Evolutionary conservation across 2,113 vertebrate species (phyloP).

Genomic region (Chloropsis cyanopogon): DNA sequence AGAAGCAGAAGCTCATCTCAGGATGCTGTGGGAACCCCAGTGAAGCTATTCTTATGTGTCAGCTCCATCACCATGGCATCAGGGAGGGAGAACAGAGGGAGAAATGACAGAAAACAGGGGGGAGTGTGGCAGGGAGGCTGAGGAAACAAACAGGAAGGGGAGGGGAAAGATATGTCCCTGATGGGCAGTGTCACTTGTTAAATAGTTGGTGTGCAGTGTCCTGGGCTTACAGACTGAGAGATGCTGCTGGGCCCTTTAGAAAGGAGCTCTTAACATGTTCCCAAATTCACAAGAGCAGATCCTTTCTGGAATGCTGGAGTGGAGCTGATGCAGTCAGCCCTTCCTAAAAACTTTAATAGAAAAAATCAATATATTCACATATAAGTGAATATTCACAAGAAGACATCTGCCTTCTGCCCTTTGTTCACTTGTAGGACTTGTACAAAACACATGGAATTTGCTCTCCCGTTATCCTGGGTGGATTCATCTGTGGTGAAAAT

Average conservation of each 20-base stretch:
- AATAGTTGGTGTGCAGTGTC: rapidly evolving
- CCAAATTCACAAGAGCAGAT: not conserved
- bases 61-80: conserved; percentile 56
- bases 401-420: not conserved
- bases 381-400: not conserved
- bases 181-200: not conserved
- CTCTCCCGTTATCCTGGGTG: not conserved
- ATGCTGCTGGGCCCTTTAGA: not conserved
- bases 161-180: not conserved
- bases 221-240: not conserved
- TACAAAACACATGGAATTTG: not conserved
- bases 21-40: conserved; percentile 25
- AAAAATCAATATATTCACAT: not conserved
- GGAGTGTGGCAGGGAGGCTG: not conserved
- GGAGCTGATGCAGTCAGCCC: not conserved
- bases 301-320: not conserved
- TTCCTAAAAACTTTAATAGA: not conserved
- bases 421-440: not conserved
- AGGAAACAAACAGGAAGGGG: not conserved
- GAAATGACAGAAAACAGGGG: not conserved
- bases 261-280: not conserved
- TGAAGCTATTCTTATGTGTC: conserved; percentile 4
- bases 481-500: not conserved
- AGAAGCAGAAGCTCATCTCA: conserved; percentile 9
- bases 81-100: conserved; percentile 37